phyloP scores from a whole-genome alignment of 1,140 invertebrate genomes.

The Drosophila biarmipes region DNA sequence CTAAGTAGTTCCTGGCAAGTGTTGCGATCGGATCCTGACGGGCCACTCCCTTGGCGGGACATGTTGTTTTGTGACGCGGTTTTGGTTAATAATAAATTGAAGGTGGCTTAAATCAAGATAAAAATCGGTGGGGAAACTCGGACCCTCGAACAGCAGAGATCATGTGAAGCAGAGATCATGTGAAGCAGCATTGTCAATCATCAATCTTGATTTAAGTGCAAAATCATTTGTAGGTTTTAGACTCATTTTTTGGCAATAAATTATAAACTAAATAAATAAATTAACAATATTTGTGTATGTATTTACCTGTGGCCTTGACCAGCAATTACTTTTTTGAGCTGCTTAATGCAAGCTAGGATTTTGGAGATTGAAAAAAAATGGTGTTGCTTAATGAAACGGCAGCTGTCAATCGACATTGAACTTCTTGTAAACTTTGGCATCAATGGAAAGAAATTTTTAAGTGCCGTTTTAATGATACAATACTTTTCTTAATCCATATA shows the following conservation, averaged over 20 bases:
- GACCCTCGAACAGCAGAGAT: neutral
- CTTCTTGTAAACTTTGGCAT: too few species aligned
- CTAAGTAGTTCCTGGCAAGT: neutral
- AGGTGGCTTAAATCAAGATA: constrained; percentile 2
- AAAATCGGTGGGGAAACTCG: neutral
- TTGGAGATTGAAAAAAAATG: too few species aligned
- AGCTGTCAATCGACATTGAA: too few species aligned
- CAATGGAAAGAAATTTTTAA: too few species aligned
- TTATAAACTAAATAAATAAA: neutral
- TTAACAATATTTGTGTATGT: neutral
- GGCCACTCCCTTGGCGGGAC: neutral
- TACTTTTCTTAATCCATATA: too few species aligned
- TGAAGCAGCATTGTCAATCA: neutral
- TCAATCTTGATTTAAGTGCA: constrained; percentile 3
- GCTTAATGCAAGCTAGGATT: too few species aligned
- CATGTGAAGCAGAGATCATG: neutral
- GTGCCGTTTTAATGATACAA: too few species aligned
- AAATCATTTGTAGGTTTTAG: constrained; percentile 2
- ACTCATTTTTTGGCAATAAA: neutral
- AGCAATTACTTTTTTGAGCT: too few species aligned
- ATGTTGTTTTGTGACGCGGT: constrained; percentile 4
- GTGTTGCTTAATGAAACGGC: too few species aligned
- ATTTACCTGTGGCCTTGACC: too few species aligned
- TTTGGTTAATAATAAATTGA: neutral
- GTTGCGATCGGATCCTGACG: neutral